Conservation (phyloP, 1,140 invertebrate species). For the Drosophila erecta region DNA sequence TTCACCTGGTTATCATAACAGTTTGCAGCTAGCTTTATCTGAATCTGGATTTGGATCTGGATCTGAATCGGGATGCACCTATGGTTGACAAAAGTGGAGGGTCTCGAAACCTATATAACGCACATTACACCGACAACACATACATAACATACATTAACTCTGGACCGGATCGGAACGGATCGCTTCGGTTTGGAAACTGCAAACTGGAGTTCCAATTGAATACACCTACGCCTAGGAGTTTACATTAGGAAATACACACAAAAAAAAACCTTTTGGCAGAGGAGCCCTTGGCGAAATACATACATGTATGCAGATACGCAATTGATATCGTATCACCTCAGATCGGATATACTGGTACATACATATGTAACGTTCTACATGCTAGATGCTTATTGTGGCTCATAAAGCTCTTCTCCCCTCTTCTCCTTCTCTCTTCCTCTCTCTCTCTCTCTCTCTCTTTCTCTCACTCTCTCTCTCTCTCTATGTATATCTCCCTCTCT, state of each 20-base stretch:
- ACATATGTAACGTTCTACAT: slow-evolving; percentile 9
- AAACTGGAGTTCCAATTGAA: slow-evolving; percentile 13
- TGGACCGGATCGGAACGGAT: slow-evolving; percentile 11
- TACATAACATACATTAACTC: slow-evolving; percentile 16
- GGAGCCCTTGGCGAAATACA: slow-evolving; percentile 3
- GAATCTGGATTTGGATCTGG: slow-evolving; percentile 2
- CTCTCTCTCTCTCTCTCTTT: not conserved
- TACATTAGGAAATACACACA: slow-evolving; percentile 16
- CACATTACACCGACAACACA: slow-evolving; percentile 47
- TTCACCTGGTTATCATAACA: slow-evolving; percentile 67
- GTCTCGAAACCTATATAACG: slow-evolving; percentile 15
- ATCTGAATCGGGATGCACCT: not conserved
- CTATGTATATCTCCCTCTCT: not conserved
- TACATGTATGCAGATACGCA: not conserved
- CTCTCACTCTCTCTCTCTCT: not conserved
- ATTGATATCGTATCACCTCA: slow-evolving; percentile 11
- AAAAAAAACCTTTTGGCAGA: slow-evolving; percentile 23
- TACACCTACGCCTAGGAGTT: slow-evolving; percentile 2
- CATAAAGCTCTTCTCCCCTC: slow-evolving; percentile 8
- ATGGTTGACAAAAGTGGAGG: not conserved
- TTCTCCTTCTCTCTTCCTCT: not conserved
- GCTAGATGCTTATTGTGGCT: slow-evolving; percentile 7
- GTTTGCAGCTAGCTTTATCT: slow-evolving; percentile 9
- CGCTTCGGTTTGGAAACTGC: not conserved
- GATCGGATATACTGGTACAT: slow-evolving; percentile 5